A percentile compares a stretch with the other conserved stretches of the same genome.
Evolutionary conservation across 2,797 vertebrate genomes (phyloP).

Genomic region (Aselliscus stoliczkanus): DNA sequence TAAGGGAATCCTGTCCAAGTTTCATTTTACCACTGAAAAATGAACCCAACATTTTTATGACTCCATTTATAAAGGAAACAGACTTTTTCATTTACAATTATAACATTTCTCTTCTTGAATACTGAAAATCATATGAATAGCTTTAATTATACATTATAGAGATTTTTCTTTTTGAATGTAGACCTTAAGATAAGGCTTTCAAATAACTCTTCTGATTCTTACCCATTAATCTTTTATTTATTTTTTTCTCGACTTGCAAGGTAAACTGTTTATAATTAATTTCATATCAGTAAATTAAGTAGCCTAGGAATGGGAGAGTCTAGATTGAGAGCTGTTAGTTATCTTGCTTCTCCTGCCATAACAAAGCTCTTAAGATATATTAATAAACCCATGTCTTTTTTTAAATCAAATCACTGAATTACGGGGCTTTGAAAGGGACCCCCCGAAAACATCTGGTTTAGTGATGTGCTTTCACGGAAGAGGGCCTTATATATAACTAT

Average conservation of each 20-base stretch:
- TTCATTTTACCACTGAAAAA: slow-evolving; percentile 47
- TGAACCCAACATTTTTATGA: slow-evolving; percentile 50
- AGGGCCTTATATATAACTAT: not conserved
- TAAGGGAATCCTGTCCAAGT: slow-evolving; percentile 47
- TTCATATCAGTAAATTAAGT: slow-evolving; percentile 67
- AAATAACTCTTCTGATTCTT: slow-evolving; percentile 60
- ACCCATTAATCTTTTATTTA: slow-evolving; percentile 61
- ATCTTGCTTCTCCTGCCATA: slow-evolving; percentile 38
- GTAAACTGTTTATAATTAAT: slow-evolving; percentile 67
- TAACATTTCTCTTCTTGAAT: slow-evolving; percentile 53
- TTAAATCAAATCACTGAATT: slow-evolving; percentile 62
- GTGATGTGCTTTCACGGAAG: not conserved
- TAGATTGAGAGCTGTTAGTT: slow-evolving; percentile 10
- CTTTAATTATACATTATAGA: slow-evolving; percentile 68
- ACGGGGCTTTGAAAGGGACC: not conserved
- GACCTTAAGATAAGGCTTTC: slow-evolving; percentile 53
- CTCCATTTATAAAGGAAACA: slow-evolving; percentile 33
- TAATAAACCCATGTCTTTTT: slow-evolving; percentile 63
- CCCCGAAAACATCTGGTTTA: not conserved
- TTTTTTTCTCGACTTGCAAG: not conserved
- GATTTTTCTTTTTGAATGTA: slow-evolving; percentile 43
- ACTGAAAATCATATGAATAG: slow-evolving; percentile 58
- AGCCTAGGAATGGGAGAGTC: slow-evolving; percentile 22
- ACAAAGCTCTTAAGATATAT: slow-evolving; percentile 47
- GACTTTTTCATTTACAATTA: slow-evolving; percentile 67